Evolutionary conservation across 1,140 invertebrate species (phyloP).

Genomic region (Subanguina moxae): DNA sequence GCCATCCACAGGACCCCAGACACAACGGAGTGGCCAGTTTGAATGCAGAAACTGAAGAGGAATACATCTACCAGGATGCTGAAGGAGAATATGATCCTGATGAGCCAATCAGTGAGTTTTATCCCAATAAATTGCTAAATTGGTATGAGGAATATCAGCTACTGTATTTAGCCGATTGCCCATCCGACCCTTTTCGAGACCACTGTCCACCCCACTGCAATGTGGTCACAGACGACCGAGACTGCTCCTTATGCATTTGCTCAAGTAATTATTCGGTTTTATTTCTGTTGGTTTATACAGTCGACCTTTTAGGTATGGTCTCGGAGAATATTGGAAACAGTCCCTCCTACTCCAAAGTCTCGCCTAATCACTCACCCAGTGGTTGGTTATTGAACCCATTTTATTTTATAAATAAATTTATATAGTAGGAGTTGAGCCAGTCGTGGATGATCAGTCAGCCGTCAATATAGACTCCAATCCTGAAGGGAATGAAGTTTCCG

Average conservation of each 20-base stretch:
- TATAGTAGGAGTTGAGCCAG: background rate
- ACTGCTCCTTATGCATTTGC: slow-evolving; percentile 35
- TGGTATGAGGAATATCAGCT: background rate
- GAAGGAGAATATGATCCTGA: slow-evolving; percentile 36
- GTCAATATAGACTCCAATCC: background rate
- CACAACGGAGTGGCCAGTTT: slow-evolving; percentile 16
- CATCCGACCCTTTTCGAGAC: slow-evolving; percentile 28
- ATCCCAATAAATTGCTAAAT: background rate
- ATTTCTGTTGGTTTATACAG: background rate
- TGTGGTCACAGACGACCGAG: slow-evolving; percentile 27
- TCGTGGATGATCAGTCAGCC: background rate
- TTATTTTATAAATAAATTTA: background rate
- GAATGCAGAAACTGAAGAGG: slow-evolving; percentile 10
- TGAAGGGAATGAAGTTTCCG: too few relatives aligned
- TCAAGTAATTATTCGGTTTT: slow-evolving; percentile 15
- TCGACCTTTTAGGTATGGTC: background rate
- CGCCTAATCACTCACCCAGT: background rate
- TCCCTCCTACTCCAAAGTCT: background rate
- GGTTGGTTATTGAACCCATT: background rate
- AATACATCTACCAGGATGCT: slow-evolving; percentile 25
- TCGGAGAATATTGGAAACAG: background rate
- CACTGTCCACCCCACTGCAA: slow-evolving; percentile 33
- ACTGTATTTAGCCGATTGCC: slow-evolving; percentile 15
- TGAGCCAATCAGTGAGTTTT: slow-evolving; percentile 16
- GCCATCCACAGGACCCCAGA: slow-evolving; percentile 28